Percentiles rank a stretch among this genome's conserved stretches.
Conservation (phyloP, 2,797 vertebrate species). For the Meriones psammophilus region DNA sequence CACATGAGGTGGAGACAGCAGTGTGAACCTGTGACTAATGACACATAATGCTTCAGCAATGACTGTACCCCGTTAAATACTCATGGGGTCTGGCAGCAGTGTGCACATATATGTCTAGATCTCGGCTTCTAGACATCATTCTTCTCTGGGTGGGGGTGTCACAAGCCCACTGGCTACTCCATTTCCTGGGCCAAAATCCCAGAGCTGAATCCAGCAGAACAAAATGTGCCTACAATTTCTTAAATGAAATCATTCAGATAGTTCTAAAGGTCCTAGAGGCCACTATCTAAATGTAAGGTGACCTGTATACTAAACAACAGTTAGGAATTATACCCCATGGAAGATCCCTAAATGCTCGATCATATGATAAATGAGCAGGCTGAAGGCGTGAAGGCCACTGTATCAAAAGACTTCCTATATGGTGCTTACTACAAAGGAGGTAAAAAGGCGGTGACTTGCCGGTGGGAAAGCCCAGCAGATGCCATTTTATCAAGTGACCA, state of each 20-base stretch:
- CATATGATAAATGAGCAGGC: not conserved
- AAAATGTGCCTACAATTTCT: not conserved
- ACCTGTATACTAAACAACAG: not conserved
- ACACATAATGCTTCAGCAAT: not conserved
- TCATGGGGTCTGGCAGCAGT: not conserved
- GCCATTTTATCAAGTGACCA: not conserved
- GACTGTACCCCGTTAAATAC: not conserved
- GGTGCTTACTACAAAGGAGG: not conserved
- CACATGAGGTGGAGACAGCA: not conserved
- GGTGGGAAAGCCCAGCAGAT: not conserved
- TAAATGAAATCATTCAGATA: not conserved
- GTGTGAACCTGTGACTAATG: not conserved
- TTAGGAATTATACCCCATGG: not conserved
- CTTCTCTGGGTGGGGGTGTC: not conserved
- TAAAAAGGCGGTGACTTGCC: not conserved
- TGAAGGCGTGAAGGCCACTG: not conserved
- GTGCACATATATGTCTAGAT: not conserved
- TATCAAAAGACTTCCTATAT: not conserved
- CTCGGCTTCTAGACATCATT: not conserved
- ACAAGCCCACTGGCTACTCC: not conserved
- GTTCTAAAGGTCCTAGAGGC: not conserved
- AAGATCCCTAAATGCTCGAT: not conserved
- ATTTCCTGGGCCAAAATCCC: not conserved
- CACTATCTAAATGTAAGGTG: not conserved
- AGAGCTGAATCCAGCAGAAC: not conserved